Evolutionary conservation across 2,113 vertebrate species (phyloP), one percentile per base, ranked within the genome.

Genomic region (Suricata suricatta): DNA sequence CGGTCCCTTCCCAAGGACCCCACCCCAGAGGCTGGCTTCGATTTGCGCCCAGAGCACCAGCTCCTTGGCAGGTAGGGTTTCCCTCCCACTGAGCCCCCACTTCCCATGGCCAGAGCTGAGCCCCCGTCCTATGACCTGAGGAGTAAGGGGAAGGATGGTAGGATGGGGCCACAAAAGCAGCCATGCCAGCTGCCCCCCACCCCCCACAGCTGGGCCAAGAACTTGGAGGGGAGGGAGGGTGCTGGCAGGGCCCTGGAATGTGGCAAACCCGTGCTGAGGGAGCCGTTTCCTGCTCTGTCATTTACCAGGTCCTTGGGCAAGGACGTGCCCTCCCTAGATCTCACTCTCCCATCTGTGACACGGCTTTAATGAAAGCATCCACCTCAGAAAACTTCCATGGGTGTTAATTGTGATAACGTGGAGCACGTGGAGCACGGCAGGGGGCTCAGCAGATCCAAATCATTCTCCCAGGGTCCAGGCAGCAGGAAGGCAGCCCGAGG

Each of bases 401-500:
- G 63, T 31, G 8, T 9, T 35, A 29, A 17, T 14, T 9, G 64
- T 33, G 72, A 38, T 25, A 31, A 6, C 0, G n/a, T n/a, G n/a
- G n/a, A n/a, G n/a, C 13, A 0, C 9, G 5, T 33, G 69, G 47
- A n/a, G 17, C 1, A 29, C 44, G 1, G 33, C 2, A n/a, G 60
- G 83, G 31, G 13, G 1, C n/a, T 77, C 54, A 2, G 35, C 3
- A 5, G 80, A 12, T 29, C 7, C 8, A 31, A 38, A 15, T 14
- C 27, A 1, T 33, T 41, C 27, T 11, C 3, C 72, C 27, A 1
- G 29, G 11, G 74, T 14, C 57, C 50, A 31, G 52, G 60, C 35
- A 12, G 1, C 17, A n/a, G 33, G 0, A 35, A 35, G 50, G 76
- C 10, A 0, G 31, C 12, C 41, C 0, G 15, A 13, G n/a, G 81